A percentile compares a stretch with the other conserved stretches of the same genome.
These are phyloP conservation scores for Pristionchus japonicus DNA, from an alignment of 2,888 invertebrate genomes.

Conservation along the genomic window DNA sequence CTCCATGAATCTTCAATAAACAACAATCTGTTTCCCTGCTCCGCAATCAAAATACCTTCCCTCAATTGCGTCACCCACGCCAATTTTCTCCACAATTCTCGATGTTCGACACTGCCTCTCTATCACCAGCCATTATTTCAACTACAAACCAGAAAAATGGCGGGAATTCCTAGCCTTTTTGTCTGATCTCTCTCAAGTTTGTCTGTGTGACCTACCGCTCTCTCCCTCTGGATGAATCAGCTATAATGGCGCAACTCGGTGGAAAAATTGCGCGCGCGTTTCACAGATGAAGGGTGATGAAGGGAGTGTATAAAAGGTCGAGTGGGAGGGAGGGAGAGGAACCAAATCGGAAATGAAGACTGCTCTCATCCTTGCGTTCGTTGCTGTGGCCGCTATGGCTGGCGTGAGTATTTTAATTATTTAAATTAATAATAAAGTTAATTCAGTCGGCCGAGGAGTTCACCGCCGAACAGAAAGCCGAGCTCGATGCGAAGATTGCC, in stretches of 20 bases:
- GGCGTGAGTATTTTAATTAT: neutral
- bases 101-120: neutral
- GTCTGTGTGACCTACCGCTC: neutral
- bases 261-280: neutral
- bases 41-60: neutral
- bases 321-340: neutral
- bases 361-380: conserved; percentile 4
- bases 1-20: no score
- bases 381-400: neutral
- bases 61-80: neutral
- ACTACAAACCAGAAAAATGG: neutral
- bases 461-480: conserved; percentile 2
- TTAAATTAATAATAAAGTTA: neutral
- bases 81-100: neutral
- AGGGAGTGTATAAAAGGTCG: conserved; percentile 2
- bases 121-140: neutral
- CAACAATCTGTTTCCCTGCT: neutral
- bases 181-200: neutral
- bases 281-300: neutral
- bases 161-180: neutral
- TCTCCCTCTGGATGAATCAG: neutral
- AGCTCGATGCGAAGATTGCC: neutral
- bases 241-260: neutral
- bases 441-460: conserved; percentile 15
- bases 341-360: neutral